phyloP scores from a whole-genome alignment of 2,888 invertebrate genomes.

The Mythimna impura region DNA sequence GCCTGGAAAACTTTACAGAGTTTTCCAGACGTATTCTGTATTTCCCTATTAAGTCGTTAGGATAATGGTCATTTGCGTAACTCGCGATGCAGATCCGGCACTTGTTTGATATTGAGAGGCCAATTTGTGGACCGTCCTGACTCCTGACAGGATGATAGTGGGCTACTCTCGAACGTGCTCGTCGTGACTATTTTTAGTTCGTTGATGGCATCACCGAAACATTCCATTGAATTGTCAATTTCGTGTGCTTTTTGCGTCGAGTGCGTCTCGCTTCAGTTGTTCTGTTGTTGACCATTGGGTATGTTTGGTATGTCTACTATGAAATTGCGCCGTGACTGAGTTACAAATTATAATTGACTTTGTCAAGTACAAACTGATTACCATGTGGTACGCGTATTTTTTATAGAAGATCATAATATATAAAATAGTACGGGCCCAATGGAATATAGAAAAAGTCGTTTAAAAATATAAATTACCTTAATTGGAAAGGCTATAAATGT shows the following conservation, averaged over 20 bases:
- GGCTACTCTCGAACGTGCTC: slow-evolving; percentile 76
- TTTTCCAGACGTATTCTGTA: slow-evolving; percentile 49
- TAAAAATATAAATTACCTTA: slow-evolving; percentile 60
- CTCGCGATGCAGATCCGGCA: slow-evolving; percentile 64
- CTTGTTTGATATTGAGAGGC: slow-evolving; percentile 71
- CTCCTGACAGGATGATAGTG: slow-evolving; percentile 82
- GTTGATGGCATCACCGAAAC: slow-evolving; percentile 81
- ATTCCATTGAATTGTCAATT: slow-evolving; percentile 81
- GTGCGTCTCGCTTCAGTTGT: slow-evolving; percentile 67
- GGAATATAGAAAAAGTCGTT: neutral
- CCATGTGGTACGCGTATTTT: slow-evolving; percentile 14
- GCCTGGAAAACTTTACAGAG: slow-evolving; percentile 8
- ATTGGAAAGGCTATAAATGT: slow-evolving; percentile 67
- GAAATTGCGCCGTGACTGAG: slow-evolving; percentile 53
- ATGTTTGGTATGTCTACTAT: slow-evolving; percentile 49
- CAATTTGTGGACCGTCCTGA: slow-evolving; percentile 77
- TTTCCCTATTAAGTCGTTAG: slow-evolving; percentile 63
- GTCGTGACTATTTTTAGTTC: slow-evolving; percentile 85
- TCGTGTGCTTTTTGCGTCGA: slow-evolving; percentile 68
- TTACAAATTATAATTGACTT: slow-evolving; percentile 51
- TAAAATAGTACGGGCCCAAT: slow-evolving; percentile 5
- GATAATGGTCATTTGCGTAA: slow-evolving; percentile 66
- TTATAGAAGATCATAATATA: slow-evolving; percentile 1
- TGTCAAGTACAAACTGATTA: slow-evolving; percentile 59
- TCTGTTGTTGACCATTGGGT: slow-evolving; percentile 52